phyloP scores from a whole-genome alignment of 2,113 vertebrate species.

The Cynocephalus volans region DNA sequence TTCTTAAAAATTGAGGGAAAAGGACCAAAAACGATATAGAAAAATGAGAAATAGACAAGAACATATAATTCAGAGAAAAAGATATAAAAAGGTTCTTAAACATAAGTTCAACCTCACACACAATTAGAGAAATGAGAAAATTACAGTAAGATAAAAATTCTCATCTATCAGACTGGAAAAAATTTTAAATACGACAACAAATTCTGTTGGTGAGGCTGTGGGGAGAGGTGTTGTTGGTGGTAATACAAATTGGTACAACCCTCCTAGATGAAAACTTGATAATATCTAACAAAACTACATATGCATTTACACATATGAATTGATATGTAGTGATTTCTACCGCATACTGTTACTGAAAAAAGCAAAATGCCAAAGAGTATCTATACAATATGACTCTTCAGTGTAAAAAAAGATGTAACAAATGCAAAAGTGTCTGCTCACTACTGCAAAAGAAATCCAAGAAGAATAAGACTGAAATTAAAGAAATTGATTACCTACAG shows the following conservation, averaged over 20 bases:
- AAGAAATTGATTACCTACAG: background rate
- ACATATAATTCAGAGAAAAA: background rate
- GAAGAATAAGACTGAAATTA: background rate
- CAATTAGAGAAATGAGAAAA: background rate
- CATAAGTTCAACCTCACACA: background rate
- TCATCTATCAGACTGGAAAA: background rate
- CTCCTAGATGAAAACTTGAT: background rate
- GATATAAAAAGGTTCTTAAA: background rate
- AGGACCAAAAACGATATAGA: background rate
- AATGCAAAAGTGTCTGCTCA: background rate
- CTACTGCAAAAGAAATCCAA: background rate
- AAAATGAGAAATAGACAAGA: background rate
- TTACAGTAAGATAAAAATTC: background rate
- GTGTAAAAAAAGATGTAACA: background rate
- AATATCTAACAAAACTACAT: background rate
- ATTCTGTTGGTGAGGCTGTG: background rate
- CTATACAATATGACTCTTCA: background rate
- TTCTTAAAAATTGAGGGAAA: background rate
- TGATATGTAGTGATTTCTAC: background rate
- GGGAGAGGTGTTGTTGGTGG: background rate
- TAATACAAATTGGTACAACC: background rate
- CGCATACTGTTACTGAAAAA: background rate
- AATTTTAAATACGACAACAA: background rate
- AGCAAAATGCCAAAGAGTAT: background rate
- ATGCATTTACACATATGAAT: background rate